Evolutionary conservation across 2,113 vertebrate genomes (phyloP).

Genomic region (Ondatra zibethicus): DNA sequence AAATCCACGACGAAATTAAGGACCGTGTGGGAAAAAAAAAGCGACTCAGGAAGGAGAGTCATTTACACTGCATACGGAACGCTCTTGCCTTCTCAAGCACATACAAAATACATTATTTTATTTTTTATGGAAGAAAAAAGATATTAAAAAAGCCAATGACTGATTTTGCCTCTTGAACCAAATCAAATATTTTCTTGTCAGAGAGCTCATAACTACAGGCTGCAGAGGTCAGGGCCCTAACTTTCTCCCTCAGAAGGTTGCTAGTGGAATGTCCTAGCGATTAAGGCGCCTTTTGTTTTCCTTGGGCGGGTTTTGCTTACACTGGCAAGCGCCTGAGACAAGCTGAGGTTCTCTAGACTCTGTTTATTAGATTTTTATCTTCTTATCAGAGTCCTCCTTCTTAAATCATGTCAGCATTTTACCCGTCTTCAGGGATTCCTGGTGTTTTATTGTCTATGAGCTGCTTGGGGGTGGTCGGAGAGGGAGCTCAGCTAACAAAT

Average conservation of each 20-base stretch:
- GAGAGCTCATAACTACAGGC: constrained; percentile 89
- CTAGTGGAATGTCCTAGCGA: constrained; percentile 88
- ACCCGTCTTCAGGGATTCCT: constrained; percentile 89
- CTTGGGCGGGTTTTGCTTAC: constrained; percentile 91
- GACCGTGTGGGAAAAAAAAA: constrained; percentile 54
- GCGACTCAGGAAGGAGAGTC: not conserved
- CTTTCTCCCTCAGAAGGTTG: constrained; percentile 90
- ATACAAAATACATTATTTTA: constrained; percentile 73
- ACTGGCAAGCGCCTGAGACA: constrained; percentile 87
- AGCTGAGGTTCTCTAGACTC: constrained; percentile 90
- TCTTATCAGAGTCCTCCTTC: constrained; percentile 91
- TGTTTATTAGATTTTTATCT: constrained; percentile 94
- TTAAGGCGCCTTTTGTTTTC: constrained; percentile 89
- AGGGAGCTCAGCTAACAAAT: constrained; percentile 83
- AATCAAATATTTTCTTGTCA: constrained; percentile 92
- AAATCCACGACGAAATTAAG: constrained; percentile 74
- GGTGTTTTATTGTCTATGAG: constrained; percentile 90
- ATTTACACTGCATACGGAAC: not conserved
- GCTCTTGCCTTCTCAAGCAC: not conserved
- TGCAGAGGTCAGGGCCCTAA: constrained; percentile 87
- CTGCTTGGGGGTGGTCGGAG: constrained; percentile 84
- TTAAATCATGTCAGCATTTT: constrained; percentile 92
- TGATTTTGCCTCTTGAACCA: constrained; percentile 89
- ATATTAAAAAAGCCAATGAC: constrained; percentile 87
- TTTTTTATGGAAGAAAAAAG: constrained; percentile 80